Base-by-base conservation (phyloP, 1,140 invertebrate species). In the Glossosoma conforme region DNA sequence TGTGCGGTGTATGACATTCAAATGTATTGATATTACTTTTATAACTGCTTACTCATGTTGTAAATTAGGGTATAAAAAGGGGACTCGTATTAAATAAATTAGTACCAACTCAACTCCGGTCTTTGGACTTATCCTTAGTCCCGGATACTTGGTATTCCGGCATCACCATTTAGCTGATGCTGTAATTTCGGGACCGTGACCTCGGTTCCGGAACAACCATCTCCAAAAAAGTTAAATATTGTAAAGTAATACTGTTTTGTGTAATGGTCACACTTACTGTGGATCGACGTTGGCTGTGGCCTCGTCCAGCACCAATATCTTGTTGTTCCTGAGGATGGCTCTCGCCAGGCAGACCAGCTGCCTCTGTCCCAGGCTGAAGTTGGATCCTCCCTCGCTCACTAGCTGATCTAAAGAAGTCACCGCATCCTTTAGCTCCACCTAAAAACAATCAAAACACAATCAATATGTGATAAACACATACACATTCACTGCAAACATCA, bases 321-420 rank as follows among this genome's bases (percentile, higher is more conserved):
- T 80, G 57, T 82, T 84, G 19, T 81, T 80, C 20, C 79, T 72
- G 2, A 89, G 62, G 42, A 89, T 76, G 11, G 86, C 85, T 56
- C 87, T 69, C 2, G 84, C 85, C 50, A 90, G 70, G 59, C 86
- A 89, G 2, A 89, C 63, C n/a, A 90, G 69, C 61, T 90, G 87
- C 35, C 83, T 68, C 68, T 89, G 85, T 0, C 87, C 86, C 5
- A 85, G 75, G 59, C 83, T 86, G 59, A 87, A 81, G 67, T 85
- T 86, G 1, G 68, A 65, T 4, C 81, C 83, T 33, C 77, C 76
- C 61, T 84, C 81, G 1, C 72, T 68, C 5, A 86, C 72, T 45
- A 74, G 63, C 10, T 77, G 76, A 41, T 86, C 79, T 35, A 87
- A 60, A 0, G 68, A 61, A 10, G 65, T 64, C 14, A 81, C 67